Evolutionary conservation across 2,888 invertebrate genomes (phyloP), one percentile per base, ranked within the genome.

Genomic region (Neria commutata): DNA sequence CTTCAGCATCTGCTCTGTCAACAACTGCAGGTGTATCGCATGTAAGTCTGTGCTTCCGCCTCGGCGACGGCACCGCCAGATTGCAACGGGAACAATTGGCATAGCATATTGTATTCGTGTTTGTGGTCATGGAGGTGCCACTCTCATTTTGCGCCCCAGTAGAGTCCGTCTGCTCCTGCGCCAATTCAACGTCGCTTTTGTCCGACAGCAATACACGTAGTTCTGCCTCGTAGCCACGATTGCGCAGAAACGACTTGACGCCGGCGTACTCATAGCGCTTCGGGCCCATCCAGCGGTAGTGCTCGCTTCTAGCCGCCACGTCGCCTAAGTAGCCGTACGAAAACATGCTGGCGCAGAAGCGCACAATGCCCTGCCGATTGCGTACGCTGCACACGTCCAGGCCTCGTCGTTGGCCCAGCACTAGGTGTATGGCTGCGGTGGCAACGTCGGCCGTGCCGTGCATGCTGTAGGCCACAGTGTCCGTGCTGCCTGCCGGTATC

Each of bases 271-370:
- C 90, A 75, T 94, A 94, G 65, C 94, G 84, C 65, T 87, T 86
- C 16, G 94, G 92, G 37, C 94, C 94, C 89, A 94, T 89, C 90
- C 92, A 93, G 46, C 94, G 84, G 70, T 90, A 88, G 61, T 87
- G 86, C 71, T 94, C 93, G 74, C 92, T 92, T 70, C 91, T 89
- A 60, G 86, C 84, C 19, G 92, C 86, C 34, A 91, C 88, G 80
- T 94, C 93, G 2, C 94, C 94, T 70, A 94, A 85, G 81, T 91
- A 94, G 1, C 94, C 94, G 77, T 94, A 94, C 61, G 91, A 91
- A 62, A 92, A 84, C 48, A 91, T 87, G 66, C 91, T 91, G 16
- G 91, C 89, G 72, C 89, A 91, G 67, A 91, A 86, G 55, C 88
- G 84, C 47, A 90, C 77, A 45, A 85, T 76, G 37, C 84, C 84